Evolutionary conservation across 1,140 invertebrate genomes (phyloP), one percentile per base, ranked within the genome.

Genomic region (Anastatus disparis): DNA sequence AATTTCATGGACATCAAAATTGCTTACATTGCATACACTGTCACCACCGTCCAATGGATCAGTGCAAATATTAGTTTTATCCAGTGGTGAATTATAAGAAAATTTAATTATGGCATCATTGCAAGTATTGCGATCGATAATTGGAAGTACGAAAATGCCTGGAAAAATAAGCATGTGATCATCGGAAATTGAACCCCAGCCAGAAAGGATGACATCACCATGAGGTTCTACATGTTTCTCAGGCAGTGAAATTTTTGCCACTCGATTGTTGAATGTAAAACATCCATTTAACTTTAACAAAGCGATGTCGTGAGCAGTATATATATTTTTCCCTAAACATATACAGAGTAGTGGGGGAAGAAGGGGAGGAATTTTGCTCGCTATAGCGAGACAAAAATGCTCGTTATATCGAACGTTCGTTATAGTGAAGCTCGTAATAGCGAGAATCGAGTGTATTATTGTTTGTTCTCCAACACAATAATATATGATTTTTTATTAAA

Each of bases 241-340:
- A 44, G 88, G 87, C 72, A 92, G 73, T 4, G 70, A 46, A n/a
- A 90, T 85, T 2, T 89, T 79, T 7, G 86, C 82, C 0, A 93
- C 87, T 46, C 77, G 80, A 29, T 88, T 78, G 70, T 85, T 88
- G 71, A 89, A 88, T 13, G 75, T 75, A 22, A 92, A 76, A 2
- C 89, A 84, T 27, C 76, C 81, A 15, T 80, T 80, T 4, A 91
- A 77, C 59, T 84, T 86, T 17, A 93, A 78, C 2, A 93, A 53
- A 17, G 90, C 90, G 62, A 93, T 88, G 75, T 93, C 92, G 71
- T 89, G 87, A 24, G 87, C 85, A 22, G 78, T n/a, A n/a, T n/a
- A n/a, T n/a, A n/a, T n/a, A n/a, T n/a, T n/a, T n/a, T n/a, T n/a
- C n/a, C n/a, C n/a, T n/a, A n/a, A n/a, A n/a, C n/a, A n/a, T n/a